These are phyloP conservation scores for Equus przewalskii DNA, from an alignment of 2,113 vertebrate species.

Conservation along the genomic window DNA sequence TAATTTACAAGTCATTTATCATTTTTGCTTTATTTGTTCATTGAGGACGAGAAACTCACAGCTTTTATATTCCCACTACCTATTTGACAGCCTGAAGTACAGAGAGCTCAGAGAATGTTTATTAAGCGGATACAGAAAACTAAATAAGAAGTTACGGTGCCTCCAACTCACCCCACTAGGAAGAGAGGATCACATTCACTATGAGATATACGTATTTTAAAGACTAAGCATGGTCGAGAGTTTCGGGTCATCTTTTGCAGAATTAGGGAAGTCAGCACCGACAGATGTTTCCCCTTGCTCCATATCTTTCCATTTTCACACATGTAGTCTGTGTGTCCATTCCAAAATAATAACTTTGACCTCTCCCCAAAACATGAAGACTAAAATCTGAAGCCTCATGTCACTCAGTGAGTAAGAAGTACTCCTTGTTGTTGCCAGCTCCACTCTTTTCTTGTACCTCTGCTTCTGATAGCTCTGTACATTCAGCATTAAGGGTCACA, in stretches of 20 bases:
- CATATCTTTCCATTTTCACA: neutral
- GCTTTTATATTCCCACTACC: neutral
- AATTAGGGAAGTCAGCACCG: neutral
- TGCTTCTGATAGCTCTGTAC: neutral
- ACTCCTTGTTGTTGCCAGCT: neutral
- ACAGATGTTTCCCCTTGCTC: neutral
- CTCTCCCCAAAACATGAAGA: neutral
- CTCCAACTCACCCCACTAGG: neutral
- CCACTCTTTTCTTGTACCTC: neutral
- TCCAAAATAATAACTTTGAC: neutral
- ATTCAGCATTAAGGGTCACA: neutral
- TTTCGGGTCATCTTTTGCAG: neutral
- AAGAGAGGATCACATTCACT: neutral
- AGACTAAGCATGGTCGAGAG: fast-evolving
- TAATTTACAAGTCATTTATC: neutral
- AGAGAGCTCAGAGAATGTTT: neutral
- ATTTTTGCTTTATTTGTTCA: neutral
- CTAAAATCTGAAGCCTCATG: neutral
- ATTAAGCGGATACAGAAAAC: neutral
- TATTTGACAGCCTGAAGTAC: neutral
- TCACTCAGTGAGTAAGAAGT: neutral
- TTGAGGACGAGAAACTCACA: neutral
- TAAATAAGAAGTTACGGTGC: neutral
- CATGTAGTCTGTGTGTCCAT: neutral
- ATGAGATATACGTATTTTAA: neutral